Evolutionary conservation across 2,113 vertebrate species (phyloP).

Genomic region (Antennarius striatus): DNA sequence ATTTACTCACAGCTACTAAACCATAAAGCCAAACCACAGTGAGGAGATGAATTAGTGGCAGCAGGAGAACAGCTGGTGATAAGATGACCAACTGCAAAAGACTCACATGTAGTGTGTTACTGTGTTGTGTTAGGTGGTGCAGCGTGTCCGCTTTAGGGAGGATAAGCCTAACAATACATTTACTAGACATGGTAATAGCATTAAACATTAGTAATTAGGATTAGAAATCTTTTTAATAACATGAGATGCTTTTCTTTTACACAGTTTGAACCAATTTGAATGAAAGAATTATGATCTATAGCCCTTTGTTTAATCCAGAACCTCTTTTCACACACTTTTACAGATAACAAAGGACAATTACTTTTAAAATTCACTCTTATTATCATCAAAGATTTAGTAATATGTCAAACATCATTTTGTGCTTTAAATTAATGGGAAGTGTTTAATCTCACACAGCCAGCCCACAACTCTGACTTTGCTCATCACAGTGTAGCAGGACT

Average conservation of each 20-base stretch:
- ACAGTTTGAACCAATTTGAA: neutral
- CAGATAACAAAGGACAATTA: neutral
- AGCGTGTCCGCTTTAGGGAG: neutral
- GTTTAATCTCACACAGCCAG: constrained; percentile 37
- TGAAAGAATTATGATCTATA: neutral
- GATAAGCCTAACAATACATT: neutral
- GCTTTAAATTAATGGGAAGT: constrained; percentile 23
- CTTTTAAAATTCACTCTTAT: too few species aligned
- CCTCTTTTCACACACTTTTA: neutral
- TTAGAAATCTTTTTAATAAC: neutral
- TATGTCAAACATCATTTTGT: constrained; percentile 31
- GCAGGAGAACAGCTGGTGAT: constrained; percentile 41
- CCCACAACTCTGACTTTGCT: constrained; percentile 32
- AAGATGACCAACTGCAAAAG: constrained; percentile 43
- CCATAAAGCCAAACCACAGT: constrained; percentile 47
- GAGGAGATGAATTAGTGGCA: constrained; percentile 46
- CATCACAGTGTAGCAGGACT: constrained; percentile 33
- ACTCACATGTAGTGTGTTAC: constrained; percentile 33
- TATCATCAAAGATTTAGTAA: neutral
- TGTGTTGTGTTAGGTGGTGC: constrained; percentile 1
- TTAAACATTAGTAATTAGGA: neutral
- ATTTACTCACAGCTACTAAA: constrained; percentile 51
- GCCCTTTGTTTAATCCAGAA: neutral
- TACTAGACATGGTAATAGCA: too few species aligned
- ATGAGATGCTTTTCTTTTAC: neutral